Base-by-base conservation (phyloP, 2,888 invertebrate genomes). In the Epinotia nisella region DNA sequence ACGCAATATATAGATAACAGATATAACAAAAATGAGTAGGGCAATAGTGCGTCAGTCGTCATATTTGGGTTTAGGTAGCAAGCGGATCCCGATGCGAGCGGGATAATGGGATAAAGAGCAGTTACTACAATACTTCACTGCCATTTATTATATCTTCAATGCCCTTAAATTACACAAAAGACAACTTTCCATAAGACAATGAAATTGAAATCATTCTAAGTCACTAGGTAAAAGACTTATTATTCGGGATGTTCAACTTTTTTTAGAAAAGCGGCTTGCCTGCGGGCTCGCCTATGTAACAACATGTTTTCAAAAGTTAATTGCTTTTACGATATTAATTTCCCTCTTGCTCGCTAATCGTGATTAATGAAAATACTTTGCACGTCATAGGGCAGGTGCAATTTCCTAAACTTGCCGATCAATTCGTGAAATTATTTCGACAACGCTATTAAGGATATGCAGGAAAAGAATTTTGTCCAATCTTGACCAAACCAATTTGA, bases 301-400 rank as follows among this genome's bases (percentile, higher is more conserved):
- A 75, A 60, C 67, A 65, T 77, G 74, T 77, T 76, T 76, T 75
- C 65, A 74, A 74, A 71, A 72, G 67, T 65, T 69, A 60, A 74
- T 75, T 76, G 75, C 76, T 76, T 75, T 74, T 73, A 69, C 71
- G 72, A 72, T 74, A 75, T 75, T 75, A 72, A 75, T 72, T 71
- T 75, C 58, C 71, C 61, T 74, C 72, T 78, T 76, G 75, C 74
- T 71, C 72, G 76, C 73, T 75, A 56, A 78, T 77, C 76, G 74
- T 78, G 79, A 84, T 83, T 83, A 83, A 83, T 84, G 80, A 83
- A 77, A 81, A 78, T 79, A 78, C 75, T 81, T 82, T 78, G 78
- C 79, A 76, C 78, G 67, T 78, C 78, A 80, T 78, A 72, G 74
- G 78, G 78, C 78, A 74, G 60, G 77, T 80, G 75, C 76, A 78